Base-by-base conservation (phyloP, 2,888 invertebrate species). In the Phyllotreta striolata region DNA sequence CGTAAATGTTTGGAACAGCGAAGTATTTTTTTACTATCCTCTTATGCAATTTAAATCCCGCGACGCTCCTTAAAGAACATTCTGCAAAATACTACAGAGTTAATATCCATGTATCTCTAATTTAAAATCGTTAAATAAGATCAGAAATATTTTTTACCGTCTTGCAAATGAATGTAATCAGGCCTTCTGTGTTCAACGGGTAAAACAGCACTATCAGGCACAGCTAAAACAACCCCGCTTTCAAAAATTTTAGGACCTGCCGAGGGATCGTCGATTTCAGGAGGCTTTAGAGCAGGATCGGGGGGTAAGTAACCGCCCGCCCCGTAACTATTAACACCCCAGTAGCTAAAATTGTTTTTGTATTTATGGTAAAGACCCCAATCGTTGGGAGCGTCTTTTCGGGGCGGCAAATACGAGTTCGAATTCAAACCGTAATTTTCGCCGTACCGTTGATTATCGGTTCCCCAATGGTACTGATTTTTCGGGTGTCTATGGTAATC, bases 21-120 rank as follows among this genome's bases (percentile, higher is more conserved):
- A 86, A 83, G 0, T 89, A 86, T 60, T 90, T 85, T 57, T 89
- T 85, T 1, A 92, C 86, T 3, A 90, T 87, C 0, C 86, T 86
- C 66, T 89, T 87, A 39, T 88, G 86, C 14, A 93, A 77, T 1
- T 90, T 87, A 83, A 92, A 92, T 0, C 93, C 93, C 4, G 90
- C 88, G 1, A 89, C 87, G 0, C 89, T 87, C 70, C 91, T 87
- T 0, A 91, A 86, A 0, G 91, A 91, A 73, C 93, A 93, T 74
- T 91, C 92, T 89, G 67, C 43, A 78, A 78, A 68, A 59, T 38
- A 56, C 8, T 13, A 41, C 34, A 62, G 35, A 34, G 8, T 52
- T 44, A 3, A 46, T 6, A 8, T 39, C 10, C 10, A 37, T 6
- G n/a, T 10, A 52, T 7, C 9, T 10, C 14, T 54, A 14, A 51